Evolutionary conservation across 2,888 invertebrate species (phyloP), one percentile per base, ranked within the genome.

Genomic region (Octodonta nipae): DNA sequence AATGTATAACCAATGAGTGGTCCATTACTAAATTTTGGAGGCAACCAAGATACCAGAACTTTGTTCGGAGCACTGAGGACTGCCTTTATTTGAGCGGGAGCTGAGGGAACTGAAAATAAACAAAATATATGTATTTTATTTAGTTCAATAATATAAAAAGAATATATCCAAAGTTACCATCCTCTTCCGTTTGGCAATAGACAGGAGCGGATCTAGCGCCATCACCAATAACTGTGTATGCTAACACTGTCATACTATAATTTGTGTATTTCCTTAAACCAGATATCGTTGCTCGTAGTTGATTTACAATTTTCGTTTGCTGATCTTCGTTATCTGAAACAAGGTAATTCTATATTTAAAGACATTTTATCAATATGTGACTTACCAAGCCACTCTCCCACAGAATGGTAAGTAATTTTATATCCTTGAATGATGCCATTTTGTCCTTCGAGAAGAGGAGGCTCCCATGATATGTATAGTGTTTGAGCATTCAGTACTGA

Each of bases 41-140:
- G 87, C 41, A 85, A 68, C 92, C 92, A 92, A 11, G 89, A 85
- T 22, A 87, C 78, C 35, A 87, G 69, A 44, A 87, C 83, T 62
- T 85, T 84, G 55, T 82, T 84, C 24, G 78, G 71, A 20, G 86
- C 84, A 43, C 84, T 84, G 32, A 86, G 78, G 33, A 85, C 79
- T 3, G 89, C 88, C 67, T 91, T 92, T 45, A 92, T 85, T 48
- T 84, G 84, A 20, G 84, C 83, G 25, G 91, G 91, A 25, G 85
- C 75, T 33, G 86, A 86, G 37, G 91, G 91, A 26, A 86, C 86
- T 87, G 62, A 29, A 62, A 47, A 34, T 36, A 41, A 14, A 12
- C 20, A 37, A 15, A 15, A 3, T 11, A 38, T 2, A 22, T 10
- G 4, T 16, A 27, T n/a, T 10, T 30, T 5, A 28, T 10, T 30